phyloP scores from a whole-genome alignment of 2,797 vertebrate species.

The Muscicapa comitata region DNA sequence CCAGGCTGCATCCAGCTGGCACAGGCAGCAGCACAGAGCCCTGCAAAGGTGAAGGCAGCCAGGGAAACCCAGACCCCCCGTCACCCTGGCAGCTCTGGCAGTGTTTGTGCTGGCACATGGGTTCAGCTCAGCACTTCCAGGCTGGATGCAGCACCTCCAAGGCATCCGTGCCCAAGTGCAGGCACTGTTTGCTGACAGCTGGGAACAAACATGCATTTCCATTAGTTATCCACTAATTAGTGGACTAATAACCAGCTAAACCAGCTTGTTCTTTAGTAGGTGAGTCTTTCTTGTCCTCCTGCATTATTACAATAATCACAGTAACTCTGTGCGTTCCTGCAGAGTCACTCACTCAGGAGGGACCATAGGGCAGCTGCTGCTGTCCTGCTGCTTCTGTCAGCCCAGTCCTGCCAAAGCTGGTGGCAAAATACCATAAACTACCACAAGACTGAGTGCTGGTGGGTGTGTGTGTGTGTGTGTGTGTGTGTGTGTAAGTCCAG shows the following conservation, averaged over 20 bases:
- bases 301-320: not conserved
- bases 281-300: not conserved
- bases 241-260: not conserved
- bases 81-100: not conserved
- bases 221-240: not conserved
- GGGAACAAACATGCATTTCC: not conserved
- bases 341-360: not conserved
- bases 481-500: not conserved
- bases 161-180: not conserved
- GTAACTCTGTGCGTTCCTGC: not conserved
- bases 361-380: not conserved
- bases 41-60: not conserved
- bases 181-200: not conserved
- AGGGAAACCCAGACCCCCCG: not conserved
- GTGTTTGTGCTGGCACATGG: not conserved
- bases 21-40: not conserved
- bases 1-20: not conserved
- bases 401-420: not conserved
- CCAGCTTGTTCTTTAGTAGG: not conserved
- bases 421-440: not conserved
- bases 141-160: not conserved
- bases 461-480: fast-evolving
- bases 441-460: fast-evolving
- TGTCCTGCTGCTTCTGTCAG: not conserved
- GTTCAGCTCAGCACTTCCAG: not conserved